A percentile compares a stretch with the other conserved stretches of the same genome.
phyloP scores from a whole-genome alignment of 2,113 vertebrate species.

The Thinocorus orbignyianus region DNA sequence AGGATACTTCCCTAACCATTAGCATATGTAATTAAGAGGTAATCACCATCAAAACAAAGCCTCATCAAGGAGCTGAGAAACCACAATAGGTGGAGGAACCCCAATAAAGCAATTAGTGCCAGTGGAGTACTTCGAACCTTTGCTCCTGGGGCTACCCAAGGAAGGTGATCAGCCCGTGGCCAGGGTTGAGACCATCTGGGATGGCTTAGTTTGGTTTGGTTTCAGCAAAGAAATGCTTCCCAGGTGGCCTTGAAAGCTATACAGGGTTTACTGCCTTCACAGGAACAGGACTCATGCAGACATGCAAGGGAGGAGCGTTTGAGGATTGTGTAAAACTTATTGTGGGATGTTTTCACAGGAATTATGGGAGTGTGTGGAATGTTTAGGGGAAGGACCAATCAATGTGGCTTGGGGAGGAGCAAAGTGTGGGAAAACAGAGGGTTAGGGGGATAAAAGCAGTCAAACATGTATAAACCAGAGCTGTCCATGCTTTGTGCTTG shows the following conservation, averaged over 20 bases:
- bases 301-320: neutral
- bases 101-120: accelerated
- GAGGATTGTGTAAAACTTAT: neutral
- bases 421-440: neutral
- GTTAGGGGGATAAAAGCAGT: neutral
- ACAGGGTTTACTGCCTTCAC: neutral
- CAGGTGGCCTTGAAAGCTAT: neutral
- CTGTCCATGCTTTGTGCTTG: accelerated
- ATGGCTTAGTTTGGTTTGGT: neutral
- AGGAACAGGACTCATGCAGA: neutral
- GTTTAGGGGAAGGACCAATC: neutral
- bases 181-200: neutral
- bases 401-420: neutral
- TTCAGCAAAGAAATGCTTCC: neutral
- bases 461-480: accelerated
- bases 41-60: neutral
- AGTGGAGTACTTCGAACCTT: neutral
- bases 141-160: neutral
- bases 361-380: neutral
- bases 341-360: neutral
- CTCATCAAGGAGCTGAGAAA: neutral
- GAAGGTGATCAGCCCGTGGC: neutral
- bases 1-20: neutral
- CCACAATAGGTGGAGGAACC: neutral
- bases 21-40: neutral